phyloP scores from a whole-genome alignment of 2,797 vertebrate genomes.

The Merluccius polli region DNA sequence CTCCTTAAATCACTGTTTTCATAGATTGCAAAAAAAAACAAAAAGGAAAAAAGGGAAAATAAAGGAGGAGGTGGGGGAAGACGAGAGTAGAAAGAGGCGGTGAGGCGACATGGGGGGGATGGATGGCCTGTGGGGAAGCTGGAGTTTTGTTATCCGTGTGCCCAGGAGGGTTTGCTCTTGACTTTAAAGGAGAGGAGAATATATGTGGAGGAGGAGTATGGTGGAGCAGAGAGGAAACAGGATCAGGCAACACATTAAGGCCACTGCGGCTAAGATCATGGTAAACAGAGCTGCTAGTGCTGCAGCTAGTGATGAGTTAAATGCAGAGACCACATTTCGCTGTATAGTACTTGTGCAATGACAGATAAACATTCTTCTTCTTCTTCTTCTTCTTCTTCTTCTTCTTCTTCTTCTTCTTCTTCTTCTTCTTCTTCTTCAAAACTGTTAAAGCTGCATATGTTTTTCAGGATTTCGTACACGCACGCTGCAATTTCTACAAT shows the following conservation, averaged over 20 bases:
- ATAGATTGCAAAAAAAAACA: slow-evolving; percentile 1
- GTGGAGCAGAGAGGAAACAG: too few relatives aligned
- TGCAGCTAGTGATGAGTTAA: too few relatives aligned
- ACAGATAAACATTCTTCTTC: too few relatives aligned
- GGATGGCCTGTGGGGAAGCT: slow-evolving; percentile 48
- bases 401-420: too few relatives aligned
- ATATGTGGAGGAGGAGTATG: background rate
- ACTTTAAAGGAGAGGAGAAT: slow-evolving; percentile 44
- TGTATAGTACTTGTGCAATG: too few relatives aligned
- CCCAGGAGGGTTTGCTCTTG: slow-evolving; percentile 35
- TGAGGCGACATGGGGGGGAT: slow-evolving; percentile 29
- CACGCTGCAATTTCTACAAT: background rate
- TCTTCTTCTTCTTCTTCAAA: too few relatives aligned
- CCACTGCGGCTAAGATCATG: background rate
- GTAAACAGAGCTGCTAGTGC: background rate
- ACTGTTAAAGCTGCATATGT: too few relatives aligned
- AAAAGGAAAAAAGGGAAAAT: too few relatives aligned
- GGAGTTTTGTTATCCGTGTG: slow-evolving; percentile 55
- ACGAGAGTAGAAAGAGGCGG: slow-evolving; percentile 22
- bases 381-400: too few relatives aligned
- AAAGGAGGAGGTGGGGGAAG: too few relatives aligned
- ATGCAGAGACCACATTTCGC: too few relatives aligned
- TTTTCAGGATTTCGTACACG: too few relatives aligned
- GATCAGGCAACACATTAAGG: background rate
- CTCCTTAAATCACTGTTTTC: slow-evolving; percentile 64